Base-by-base conservation (phyloP, 2,797 vertebrate species). In the Tragopan temminckii region DNA sequence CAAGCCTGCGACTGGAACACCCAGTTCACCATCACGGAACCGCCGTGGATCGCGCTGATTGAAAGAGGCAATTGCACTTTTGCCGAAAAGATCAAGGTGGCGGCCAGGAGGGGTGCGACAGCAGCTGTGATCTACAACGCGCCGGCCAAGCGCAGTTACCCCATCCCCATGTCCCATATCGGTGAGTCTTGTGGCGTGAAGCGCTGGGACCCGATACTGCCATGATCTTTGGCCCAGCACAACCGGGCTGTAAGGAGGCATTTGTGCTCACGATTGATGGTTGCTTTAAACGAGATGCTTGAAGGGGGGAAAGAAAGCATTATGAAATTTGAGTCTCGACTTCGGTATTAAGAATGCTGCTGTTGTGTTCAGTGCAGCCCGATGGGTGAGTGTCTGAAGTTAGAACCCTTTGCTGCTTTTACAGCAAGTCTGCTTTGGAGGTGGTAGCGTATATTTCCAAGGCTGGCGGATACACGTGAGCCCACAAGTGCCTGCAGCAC, bases 21-120 rank as follows among this genome's bases (percentile, higher is more conserved):
- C 0, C 67, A 96, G 8, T 99, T 98, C 86, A 97, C 92, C 1
- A 0, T 43, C 80, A 96, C 40, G 5, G 5, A 92, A 5, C 77
- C 67, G 0, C 92, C 97, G 0, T 99, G 99, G 99, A 98, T 99
- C 76, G 99, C 99, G 0, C 97, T 99, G 72, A 97, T 99, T 7
- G 98, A 99, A 97, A 97, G 98, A 85, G 99, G 99, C n/a, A 98
- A 98, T 88, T 99, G 99, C 82, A 98, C 94, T 40, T 98, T 99
- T 95, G 96, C 98, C 2, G 97, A 98, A 58, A 99, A 99, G 97
- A 99, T 99, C 58, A 93, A 94, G 2, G 94, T 92, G 13, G 99
- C 98, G 1, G 58, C 93, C 69, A 85, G 20, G 40, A 97, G 91
- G 29, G 98, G 98, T 9, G 99, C 99, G 1, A 71, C 90, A 1